Evolutionary conservation across 2,888 invertebrate species (phyloP).

Genomic region (Podotricha telesiphe): DNA sequence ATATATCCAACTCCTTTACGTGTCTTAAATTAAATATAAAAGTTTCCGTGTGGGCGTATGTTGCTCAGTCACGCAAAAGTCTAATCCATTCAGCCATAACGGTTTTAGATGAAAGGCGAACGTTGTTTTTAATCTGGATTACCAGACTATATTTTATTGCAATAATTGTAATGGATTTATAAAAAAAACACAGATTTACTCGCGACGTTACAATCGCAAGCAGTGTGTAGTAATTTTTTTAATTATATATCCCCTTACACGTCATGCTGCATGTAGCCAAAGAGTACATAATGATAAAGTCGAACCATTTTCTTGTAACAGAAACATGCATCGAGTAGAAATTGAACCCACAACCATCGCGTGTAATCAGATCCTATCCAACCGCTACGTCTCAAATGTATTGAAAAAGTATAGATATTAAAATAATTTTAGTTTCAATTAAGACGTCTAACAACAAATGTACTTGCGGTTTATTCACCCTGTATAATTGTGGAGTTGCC

Average conservation of each 20-base stretch:
- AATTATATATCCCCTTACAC: no score
- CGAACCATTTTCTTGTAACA: no score
- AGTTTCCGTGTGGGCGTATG: neutral
- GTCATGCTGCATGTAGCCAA: no score
- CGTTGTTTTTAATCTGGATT: constrained; percentile 11
- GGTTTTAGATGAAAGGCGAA: constrained; percentile 5
- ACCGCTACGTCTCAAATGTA: neutral
- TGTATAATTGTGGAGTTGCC: constrained; percentile 18
- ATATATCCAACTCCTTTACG: neutral
- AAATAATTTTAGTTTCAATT: constrained; percentile 20
- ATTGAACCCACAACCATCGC: no score
- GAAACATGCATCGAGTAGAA: no score
- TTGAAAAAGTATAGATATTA: neutral
- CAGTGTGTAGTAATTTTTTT: no score
- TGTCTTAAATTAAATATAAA: constrained; percentile 9
- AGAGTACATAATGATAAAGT: no score
- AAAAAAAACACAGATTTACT: no score
- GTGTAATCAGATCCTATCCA: no score
- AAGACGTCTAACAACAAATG: constrained; percentile 8
- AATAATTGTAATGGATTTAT: constrained; percentile 2
- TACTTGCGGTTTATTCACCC: constrained; percentile 16
- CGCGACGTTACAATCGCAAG: neutral
- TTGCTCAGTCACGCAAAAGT: constrained; percentile 13
- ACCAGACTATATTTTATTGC: neutral
- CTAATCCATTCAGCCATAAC: constrained; percentile 6